Base-by-base conservation (phyloP, 2,888 invertebrate genomes). In the Phoronis australis region DNA sequence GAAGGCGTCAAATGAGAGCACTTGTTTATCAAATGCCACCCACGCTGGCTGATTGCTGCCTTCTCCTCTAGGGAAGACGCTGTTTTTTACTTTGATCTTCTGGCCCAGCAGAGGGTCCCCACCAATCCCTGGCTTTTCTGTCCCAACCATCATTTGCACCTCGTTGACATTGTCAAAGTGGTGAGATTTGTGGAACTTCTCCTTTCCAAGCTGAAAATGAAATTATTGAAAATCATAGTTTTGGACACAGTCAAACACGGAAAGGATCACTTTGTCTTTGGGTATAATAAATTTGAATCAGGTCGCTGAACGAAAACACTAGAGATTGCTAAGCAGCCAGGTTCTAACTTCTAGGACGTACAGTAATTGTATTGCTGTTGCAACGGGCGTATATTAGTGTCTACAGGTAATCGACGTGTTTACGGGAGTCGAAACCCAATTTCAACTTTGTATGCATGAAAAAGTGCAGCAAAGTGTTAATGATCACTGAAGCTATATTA, bases 21-120 rank as follows among this genome's bases (percentile, higher is more conserved):
- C 85, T 79, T 92, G 85, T 77, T 90, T 88, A 71, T 94, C 92
- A 73, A 86, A 90, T 51, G 87, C 86, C 47, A 93, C 81, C 92
- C 92, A 94, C 0, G 88, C 79, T 0, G 93, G 92, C 43, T 87
- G 71, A 59, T 86, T 86, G 0, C 84, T 83, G 0, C 84, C 85
- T 69, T 86, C 85, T 40, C 87, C 87, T 18, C 86, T 82, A 1
- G 87, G 84, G 76, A 87, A 89, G 42, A 87, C 71, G 0, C 87
- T 87, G 0, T 87, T 87, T 62, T 82, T 82, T 48, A 81, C 81
- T 48, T 80, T 74, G 0, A 77, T 66, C 6, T 79, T 77, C 54
- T 80, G 79, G 48, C 80, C 82, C 1, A 80, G 75, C 24, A 79
- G 64, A 1, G 82, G 81, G 42, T 78, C 79, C 0, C 84, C 83